Conservation (phyloP, 2,888 invertebrate genomes). For the Cephonodes hylas region DNA sequence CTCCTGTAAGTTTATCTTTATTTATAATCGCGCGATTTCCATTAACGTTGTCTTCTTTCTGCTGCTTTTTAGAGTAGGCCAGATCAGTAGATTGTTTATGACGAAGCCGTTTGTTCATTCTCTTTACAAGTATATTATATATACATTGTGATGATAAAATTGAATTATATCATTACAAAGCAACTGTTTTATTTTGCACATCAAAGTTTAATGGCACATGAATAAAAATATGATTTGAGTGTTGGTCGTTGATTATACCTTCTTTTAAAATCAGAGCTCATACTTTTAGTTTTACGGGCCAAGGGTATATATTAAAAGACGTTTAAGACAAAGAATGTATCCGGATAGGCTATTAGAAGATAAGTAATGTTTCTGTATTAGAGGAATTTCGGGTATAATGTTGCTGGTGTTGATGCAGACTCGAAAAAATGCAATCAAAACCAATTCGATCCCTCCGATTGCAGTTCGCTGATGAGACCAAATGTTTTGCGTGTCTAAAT, state of each 20-base stretch:
- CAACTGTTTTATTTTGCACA: too few species aligned
- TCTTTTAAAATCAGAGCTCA: constrained; percentile 8
- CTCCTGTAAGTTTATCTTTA: constrained; percentile 14
- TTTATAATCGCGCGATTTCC: neutral
- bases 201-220: neutral
- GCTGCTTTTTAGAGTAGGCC: neutral
- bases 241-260: constrained; percentile 4
- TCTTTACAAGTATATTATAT: neutral
- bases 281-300: neutral
- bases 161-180: too few species aligned
- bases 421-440: constrained; percentile 35
- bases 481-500: constrained; percentile 52
- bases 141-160: neutral
- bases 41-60: neutral
- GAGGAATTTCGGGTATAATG: constrained; percentile 13
- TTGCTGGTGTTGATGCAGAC: constrained; percentile 23
- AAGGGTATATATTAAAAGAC: constrained; percentile 7
- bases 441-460: constrained; percentile 39
- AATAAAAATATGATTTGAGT: constrained; percentile 6
- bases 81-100: neutral
- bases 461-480: constrained; percentile 49
- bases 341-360: constrained; percentile 15
- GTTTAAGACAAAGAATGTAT: constrained; percentile 13
- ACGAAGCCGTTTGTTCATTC: neutral
- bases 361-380: constrained; percentile 13